These are phyloP conservation scores for Morelia viridis DNA, from an alignment of 2,797 vertebrate genomes.

Conservation along the genomic window DNA sequence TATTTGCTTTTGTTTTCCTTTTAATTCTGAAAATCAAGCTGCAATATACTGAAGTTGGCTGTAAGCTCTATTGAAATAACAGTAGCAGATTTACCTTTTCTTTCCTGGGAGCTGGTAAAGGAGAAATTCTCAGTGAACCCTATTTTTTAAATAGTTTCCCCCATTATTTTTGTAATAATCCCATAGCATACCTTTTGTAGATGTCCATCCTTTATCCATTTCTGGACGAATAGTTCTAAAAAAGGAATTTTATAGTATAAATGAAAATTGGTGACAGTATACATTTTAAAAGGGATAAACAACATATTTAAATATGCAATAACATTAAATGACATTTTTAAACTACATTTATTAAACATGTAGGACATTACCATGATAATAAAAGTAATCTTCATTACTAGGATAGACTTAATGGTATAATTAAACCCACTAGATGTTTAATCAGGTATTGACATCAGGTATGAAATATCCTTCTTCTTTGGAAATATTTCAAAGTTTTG, in stretches of 20 bases:
- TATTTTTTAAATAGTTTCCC: not conserved
- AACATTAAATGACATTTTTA: not conserved
- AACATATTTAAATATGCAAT: not conserved
- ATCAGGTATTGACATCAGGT: not conserved
- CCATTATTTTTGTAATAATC: not conserved
- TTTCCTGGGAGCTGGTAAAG: not conserved
- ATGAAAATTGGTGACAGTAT: not conserved
- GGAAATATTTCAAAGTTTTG: not conserved
- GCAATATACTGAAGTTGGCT: not conserved
- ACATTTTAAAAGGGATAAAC: not conserved
- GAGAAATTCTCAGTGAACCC: no score
- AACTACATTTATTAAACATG: not conserved
- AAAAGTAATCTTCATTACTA: not conserved
- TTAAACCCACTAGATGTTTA: no score
- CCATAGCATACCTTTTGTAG: slow-evolving; percentile 49
- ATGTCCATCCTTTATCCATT: slow-evolving; percentile 46
- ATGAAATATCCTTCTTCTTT: not conserved
- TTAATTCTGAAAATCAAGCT: no score
- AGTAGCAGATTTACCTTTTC: not conserved
- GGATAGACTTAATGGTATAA: not conserved
- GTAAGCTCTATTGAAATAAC: not conserved
- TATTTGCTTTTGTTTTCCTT: not conserved
- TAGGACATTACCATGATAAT: not conserved
- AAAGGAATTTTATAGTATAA: slow-evolving; percentile 4
- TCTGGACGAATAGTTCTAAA: slow-evolving; percentile 41